Evolutionary conservation across 1,140 invertebrate species (phyloP).

Genomic region (Drosophila elegans): DNA sequence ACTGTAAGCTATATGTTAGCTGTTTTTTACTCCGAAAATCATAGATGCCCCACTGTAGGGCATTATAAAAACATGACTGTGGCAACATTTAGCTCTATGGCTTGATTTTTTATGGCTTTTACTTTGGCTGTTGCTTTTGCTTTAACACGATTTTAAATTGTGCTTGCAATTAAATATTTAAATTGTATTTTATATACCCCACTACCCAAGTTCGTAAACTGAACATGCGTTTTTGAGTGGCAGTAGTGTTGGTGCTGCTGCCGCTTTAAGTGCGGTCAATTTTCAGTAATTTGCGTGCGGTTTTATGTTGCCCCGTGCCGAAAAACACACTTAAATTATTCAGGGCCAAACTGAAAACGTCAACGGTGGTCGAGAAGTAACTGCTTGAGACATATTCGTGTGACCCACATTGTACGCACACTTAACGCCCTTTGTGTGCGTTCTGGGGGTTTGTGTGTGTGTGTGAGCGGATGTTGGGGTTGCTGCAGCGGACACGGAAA

Average conservation of each 20-base stretch:
- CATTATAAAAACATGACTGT: conserved; percentile 25
- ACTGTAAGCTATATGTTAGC: too few species aligned
- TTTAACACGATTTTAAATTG: conserved; percentile 58
- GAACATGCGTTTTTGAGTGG: conserved; percentile 11
- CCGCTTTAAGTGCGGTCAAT: conserved; percentile 72
- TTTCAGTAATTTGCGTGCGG: conserved; percentile 70
- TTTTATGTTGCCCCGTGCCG: conserved; percentile 57
- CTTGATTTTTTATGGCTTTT: conserved; percentile 53
- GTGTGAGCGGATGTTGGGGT: conserved; percentile 14
- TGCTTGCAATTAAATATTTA: conserved; percentile 74
- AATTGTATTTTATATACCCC: conserved; percentile 61
- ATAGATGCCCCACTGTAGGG: conserved; percentile 7
- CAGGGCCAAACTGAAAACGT: conserved; percentile 31
- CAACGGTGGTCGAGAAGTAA: conserved; percentile 7
- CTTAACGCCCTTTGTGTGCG: conserved; percentile 21
- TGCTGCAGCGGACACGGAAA: conserved; percentile 16
- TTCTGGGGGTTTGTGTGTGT: conserved; percentile 4
- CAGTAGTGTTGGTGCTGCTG: conserved; percentile 15
- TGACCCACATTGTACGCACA: conserved; percentile 52
- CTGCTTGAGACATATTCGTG: conserved; percentile 67
- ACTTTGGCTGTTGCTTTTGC: conserved; percentile 47
- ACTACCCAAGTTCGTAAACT: background rate
- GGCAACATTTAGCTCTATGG: conserved; percentile 42
- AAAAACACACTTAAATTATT: conserved; percentile 68
- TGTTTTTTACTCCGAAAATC: background rate